Evolutionary conservation across 2,888 invertebrate species (phyloP), one percentile per base, ranked within the genome.

Genomic region (Orthonevra nobilis): DNA sequence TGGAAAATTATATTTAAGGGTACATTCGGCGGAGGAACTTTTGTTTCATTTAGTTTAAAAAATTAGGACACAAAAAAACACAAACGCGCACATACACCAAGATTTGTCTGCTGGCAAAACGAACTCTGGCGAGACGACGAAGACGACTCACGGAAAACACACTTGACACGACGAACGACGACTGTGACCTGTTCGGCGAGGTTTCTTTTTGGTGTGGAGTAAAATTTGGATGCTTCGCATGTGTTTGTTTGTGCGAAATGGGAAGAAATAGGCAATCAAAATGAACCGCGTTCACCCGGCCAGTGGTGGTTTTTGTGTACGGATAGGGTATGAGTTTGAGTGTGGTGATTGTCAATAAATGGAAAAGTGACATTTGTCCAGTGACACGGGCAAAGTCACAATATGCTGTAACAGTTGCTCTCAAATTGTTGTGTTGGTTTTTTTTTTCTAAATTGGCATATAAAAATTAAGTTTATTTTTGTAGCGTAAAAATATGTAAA

Each of bases 161-260:
- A 63, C 64, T 58, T 58, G 56, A 63, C 63, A 52, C 56, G 50
- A 58, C 63, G 36, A 68, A 64, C 44, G 63, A 70, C 70, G 63
- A 17, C 63, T 69, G 64, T 77, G 75, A 77, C 75, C 75, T 77
- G 58, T 64, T 64, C 52, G 63, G 52, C 56, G 38, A 56, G 50
- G 38, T 63, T 52, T 54, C n/a, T n/a, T n/a, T n/a, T n/a, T n/a
- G n/a, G n/a, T n/a, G n/a, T n/a, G 40, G 34, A 32, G 42, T 54
- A 58, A 70, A 61, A 77, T 52, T 66, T 26, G 32, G 14, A 64
- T 19, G 32, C 52, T 72, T 77, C 44, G 48, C 28, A 30, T 23
- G 44, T 58, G 48, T n/a, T 14, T 23, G 68, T 32, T 32, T 48
- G 34, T 38, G n/a, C n/a, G 60, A 54, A 23, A 5, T 26, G 42